Conservation (phyloP, 2,888 invertebrate genomes). For the Hanleya hanleyi region DNA sequence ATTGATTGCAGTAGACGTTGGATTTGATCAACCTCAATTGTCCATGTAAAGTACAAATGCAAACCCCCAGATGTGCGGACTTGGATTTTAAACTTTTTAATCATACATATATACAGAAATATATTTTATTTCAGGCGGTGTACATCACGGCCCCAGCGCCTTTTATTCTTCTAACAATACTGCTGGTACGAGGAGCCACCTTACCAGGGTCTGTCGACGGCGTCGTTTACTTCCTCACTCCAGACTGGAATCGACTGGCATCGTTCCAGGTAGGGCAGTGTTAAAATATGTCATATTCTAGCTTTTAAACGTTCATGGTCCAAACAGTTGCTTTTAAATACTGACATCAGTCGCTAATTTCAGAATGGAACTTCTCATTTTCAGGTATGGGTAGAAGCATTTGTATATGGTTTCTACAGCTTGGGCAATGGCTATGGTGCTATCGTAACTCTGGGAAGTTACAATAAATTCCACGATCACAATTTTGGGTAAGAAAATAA, state of each 20-base stretch:
- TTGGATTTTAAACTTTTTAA: too few species aligned
- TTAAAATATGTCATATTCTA: too few species aligned
- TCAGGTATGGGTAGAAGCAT: not conserved
- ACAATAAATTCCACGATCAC: not conserved
- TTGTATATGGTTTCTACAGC: slow-evolving; percentile 2
- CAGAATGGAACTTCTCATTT: too few species aligned
- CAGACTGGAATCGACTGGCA: not conserved
- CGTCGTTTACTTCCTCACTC: slow-evolving; percentile 7
- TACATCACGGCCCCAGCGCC: slow-evolving; percentile 16
- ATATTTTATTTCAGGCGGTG: too few species aligned
- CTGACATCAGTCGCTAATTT: too few species aligned
- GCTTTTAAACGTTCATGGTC: too few species aligned
- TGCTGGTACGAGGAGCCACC: slow-evolving; percentile 1
- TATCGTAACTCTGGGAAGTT: slow-evolving; percentile 1
- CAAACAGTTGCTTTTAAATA: too few species aligned
- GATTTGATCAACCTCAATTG: too few species aligned
- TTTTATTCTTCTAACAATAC: slow-evolving; percentile 8
- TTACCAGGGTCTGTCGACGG: slow-evolving; percentile 14
- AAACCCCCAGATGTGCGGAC: too few species aligned
- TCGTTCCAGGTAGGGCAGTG: slow-evolving; percentile 7
- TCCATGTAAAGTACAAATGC: too few species aligned
- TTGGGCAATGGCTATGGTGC: not conserved
- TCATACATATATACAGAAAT: too few species aligned
- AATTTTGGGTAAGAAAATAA: not conserved
- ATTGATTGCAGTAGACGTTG: too few species aligned